Percentiles rank a stretch among this genome's conserved stretches.
phyloP scores from a whole-genome alignment of 2,113 vertebrate species.

The Dicentrarchus labrax region DNA sequence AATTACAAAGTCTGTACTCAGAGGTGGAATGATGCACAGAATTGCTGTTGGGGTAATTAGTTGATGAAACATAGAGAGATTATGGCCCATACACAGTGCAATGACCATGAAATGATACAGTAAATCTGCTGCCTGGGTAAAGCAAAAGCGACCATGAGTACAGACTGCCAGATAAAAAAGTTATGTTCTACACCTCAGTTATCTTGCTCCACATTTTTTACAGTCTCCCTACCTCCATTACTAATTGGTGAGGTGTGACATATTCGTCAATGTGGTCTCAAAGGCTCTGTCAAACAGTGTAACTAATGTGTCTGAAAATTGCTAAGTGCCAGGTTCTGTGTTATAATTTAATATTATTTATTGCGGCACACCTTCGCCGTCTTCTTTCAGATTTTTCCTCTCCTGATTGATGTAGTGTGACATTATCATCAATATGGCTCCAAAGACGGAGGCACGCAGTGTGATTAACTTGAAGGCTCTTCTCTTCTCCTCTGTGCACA shows the following conservation, averaged over 20 bases:
- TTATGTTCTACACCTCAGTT: conserved; percentile 51
- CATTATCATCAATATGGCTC: conserved; percentile 65
- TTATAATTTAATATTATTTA: conserved; percentile 56
- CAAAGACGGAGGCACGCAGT: conserved; percentile 27
- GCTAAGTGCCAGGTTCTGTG: conserved; percentile 40
- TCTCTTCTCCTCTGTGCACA: conserved; percentile 39
- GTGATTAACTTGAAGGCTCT: conserved; percentile 50
- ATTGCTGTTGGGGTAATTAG: conserved; percentile 70
- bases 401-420: conserved; percentile 64
- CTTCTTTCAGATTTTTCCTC: conserved; percentile 52
- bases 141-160: conserved; percentile 30
- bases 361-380: conserved; percentile 20
- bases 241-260: conserved; percentile 59
- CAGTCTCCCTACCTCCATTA: conserved; percentile 40
- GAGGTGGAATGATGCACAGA: conserved; percentile 66
- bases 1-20: conserved; percentile 64
- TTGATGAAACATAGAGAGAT: conserved; percentile 63
- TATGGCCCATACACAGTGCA: conserved; percentile 51
- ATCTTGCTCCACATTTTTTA: conserved; percentile 42
- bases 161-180: conserved; percentile 26
- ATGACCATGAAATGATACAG: conserved; percentile 58
- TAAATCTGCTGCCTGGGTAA: conserved; percentile 39
- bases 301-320: conserved; percentile 61
- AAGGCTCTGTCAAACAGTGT: conserved; percentile 60
- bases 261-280: conserved; percentile 58